These are phyloP conservation scores for Poeciliopsis prolifica DNA, from an alignment of 2,113 vertebrate genomes.

Conservation along the genomic window DNA sequence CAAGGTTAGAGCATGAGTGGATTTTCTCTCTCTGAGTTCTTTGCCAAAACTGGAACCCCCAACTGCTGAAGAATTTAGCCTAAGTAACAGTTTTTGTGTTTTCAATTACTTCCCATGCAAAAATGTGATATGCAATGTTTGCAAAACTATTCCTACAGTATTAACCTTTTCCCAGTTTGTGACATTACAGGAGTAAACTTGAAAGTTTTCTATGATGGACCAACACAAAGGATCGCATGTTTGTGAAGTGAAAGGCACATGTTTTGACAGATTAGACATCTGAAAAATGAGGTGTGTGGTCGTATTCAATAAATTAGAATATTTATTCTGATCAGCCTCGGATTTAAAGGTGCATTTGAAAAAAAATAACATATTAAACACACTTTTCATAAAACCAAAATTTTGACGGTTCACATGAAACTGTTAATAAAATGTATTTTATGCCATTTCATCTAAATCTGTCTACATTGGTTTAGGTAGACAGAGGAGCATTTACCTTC, in stretches of 20 bases:
- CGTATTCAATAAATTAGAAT: too few relatives aligned
- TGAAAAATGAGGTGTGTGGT: not conserved
- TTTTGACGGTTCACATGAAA: too few relatives aligned
- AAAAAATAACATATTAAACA: too few relatives aligned
- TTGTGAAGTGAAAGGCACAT: too few relatives aligned
- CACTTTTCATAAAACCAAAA: too few relatives aligned
- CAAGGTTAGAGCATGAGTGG: slow-evolving; percentile 19
- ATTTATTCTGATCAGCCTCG: too few relatives aligned
- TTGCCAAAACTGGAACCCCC: not conserved
- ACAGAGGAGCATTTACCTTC: too few relatives aligned
- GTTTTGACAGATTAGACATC: not conserved
- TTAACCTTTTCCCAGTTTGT: not conserved
- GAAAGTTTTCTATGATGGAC: not conserved
- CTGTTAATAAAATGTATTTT: too few relatives aligned
- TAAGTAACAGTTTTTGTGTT: too few relatives aligned
- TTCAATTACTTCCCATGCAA: not conserved
- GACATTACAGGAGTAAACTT: not conserved
- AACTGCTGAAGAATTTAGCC: not conserved
- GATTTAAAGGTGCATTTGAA: too few relatives aligned
- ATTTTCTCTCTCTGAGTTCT: slow-evolving; percentile 16
- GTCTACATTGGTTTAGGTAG: too few relatives aligned
- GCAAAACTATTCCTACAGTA: not conserved
- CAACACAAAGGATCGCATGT: not conserved
- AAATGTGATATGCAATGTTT: not conserved
- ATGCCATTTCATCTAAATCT: too few relatives aligned